Evolutionary conservation across 2,797 vertebrate species (phyloP).

Genomic region (Varecia variegata): DNA sequence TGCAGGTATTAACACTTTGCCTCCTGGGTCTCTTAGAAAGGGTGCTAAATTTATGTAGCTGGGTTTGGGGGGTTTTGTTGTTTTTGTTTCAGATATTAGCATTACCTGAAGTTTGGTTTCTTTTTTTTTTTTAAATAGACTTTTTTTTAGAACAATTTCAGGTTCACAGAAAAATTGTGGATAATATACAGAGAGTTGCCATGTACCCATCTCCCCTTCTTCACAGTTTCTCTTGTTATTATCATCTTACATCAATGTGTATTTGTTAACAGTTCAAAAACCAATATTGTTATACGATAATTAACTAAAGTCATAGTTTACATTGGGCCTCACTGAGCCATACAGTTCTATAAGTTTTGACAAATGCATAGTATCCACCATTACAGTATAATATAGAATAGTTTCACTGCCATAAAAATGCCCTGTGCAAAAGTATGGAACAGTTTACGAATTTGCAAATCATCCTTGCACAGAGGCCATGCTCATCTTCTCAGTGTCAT

Average conservation of each 20-base stretch:
- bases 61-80: not conserved
- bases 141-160: not conserved
- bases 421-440: not conserved
- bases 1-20: constrained; percentile 88
- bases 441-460: not conserved
- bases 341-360: not conserved
- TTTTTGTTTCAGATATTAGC: not conserved
- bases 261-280: constrained; percentile 27
- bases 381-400: not conserved
- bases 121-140: not conserved
- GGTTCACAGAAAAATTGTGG: not conserved
- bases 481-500: not conserved
- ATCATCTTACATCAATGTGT: not conserved
- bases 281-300: not conserved
- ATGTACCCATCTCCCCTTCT: not conserved
- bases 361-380: not conserved
- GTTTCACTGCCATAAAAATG: not conserved
- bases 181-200: not conserved
- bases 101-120: constrained; percentile 3
- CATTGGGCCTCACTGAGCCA: not conserved
- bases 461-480: not conserved
- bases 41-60: not conserved
- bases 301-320: not conserved
- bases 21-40: constrained; percentile 18
- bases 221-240: not conserved